Conservation (phyloP, 2,113 vertebrate genomes). For the Callocephalon fimbriatum region DNA sequence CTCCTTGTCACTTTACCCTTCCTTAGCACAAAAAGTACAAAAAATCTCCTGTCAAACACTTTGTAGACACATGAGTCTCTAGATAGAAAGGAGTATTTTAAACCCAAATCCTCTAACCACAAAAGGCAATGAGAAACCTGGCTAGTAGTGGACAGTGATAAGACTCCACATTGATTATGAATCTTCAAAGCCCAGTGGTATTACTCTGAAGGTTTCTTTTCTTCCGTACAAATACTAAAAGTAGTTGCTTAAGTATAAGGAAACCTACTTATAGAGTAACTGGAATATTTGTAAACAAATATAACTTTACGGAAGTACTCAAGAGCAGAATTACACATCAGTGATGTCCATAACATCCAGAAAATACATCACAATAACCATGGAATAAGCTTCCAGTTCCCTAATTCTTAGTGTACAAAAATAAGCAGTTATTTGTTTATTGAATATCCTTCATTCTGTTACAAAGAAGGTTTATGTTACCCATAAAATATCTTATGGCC, state of each 20-base stretch:
- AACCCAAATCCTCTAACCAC: neutral
- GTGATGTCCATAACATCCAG: neutral
- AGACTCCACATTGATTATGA: neutral
- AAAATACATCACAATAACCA: neutral
- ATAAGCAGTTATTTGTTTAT: neutral
- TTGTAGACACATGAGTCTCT: neutral
- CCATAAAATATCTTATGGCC: neutral
- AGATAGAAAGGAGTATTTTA: neutral
- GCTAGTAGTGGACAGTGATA: neutral
- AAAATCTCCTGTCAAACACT: conserved; percentile 24
- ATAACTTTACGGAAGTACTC: neutral
- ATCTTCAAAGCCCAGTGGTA: neutral
- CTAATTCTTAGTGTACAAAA: neutral
- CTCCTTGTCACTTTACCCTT: conserved; percentile 63
- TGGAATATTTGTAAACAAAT: neutral
- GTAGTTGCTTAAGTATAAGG: neutral
- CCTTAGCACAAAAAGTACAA: neutral
- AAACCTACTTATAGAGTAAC: neutral
- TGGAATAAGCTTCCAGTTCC: neutral
- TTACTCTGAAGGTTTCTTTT: neutral
- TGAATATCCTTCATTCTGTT: neutral
- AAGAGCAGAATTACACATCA: neutral
- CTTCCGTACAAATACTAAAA: neutral
- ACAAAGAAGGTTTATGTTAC: neutral
- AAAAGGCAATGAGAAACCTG: neutral